Evolutionary conservation across 2,888 invertebrate genomes (phyloP), one percentile per base, ranked within the genome.

Genomic region (Pristionchus maxplancki): DNA sequence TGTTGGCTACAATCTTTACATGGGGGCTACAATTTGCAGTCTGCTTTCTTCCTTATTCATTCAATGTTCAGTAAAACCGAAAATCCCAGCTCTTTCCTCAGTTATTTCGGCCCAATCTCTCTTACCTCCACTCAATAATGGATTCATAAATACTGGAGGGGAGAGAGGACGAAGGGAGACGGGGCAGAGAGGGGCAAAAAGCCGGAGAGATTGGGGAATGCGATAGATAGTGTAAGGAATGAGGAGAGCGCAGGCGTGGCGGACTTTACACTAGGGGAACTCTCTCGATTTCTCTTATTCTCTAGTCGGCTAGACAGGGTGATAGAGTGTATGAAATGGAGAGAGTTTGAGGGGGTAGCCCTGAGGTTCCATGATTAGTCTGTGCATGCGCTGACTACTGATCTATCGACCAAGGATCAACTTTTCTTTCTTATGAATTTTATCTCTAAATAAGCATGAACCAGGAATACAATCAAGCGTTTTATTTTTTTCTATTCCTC

Each of bases 141-240:
- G 64, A 64, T 64, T 64, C 64, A 64, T 64, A 64, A 64, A 64
- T 64, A 64, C 64, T 64, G 64, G 48, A 64, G 31, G 31, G 31
- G 31, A 31, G 64, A 17, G 85, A 24, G n/a, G 28, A 62, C 3
- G 2, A 84, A 89, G 86, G 86, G 78, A 81, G 48, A 34, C 34
- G 86, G 37, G 50, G 53, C 44, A 31, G 17, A 28, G 0, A 64
- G 31, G 34, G n/a, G 62, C 24, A 62, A 64, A 34, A 64, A 34
- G 64, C 28, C 1, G 13, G 64, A 64, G 64, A 64, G 64, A 64
- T 28, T 17, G 31, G 31, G 64, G 64, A 64, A 31, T 31, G 64
- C 17, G 11, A 11, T 44, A 44, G 44, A 44, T 6, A 44, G 8
- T 44, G 11, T 6, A 44, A 11, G 44, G 64, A 64, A 11, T 17